Evolutionary conservation across 2,888 invertebrate species (phyloP).

Genomic region (Drosophila cognata): DNA sequence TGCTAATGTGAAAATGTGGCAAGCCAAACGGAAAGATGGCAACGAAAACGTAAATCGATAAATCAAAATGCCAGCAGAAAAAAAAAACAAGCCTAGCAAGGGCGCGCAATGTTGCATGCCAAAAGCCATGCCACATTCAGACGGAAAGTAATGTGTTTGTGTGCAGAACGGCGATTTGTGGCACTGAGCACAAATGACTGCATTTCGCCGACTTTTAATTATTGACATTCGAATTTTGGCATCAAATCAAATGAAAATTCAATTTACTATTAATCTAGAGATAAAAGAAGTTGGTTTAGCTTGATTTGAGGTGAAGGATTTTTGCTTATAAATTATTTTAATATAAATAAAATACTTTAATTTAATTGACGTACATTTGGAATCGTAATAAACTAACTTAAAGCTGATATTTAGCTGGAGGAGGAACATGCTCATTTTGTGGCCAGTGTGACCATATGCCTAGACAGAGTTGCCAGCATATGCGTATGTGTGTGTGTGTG

Average conservation of each 20-base stretch:
- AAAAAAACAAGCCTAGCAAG: conserved; percentile 60
- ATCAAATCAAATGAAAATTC: neutral
- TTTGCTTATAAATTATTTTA: neutral
- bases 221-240: conserved; percentile 61
- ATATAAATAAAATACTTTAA: neutral
- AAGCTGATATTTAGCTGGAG: too few relatives aligned
- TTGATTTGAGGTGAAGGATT: neutral
- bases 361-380: too few relatives aligned
- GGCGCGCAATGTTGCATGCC: conserved; percentile 77
- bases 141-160: conserved; percentile 14
- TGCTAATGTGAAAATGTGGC: conserved; percentile 44
- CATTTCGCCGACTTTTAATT: conserved; percentile 80
- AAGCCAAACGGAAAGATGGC: conserved; percentile 26
- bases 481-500: neutral
- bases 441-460: conserved; percentile 45
- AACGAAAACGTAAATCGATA: conserved; percentile 75
- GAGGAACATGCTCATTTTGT: conserved; percentile 19
- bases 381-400: neutral
- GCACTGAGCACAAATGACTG: conserved; percentile 68
- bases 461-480: conserved; percentile 11
- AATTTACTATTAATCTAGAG: neutral
- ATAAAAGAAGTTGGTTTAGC: neutral
- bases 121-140: conserved; percentile 52
- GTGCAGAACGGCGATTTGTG: conserved; percentile 37
- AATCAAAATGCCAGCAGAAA: conserved; percentile 72